Evolutionary conservation across 1,140 invertebrate species (phyloP).

Genomic region (Eumaeus atala): DNA sequence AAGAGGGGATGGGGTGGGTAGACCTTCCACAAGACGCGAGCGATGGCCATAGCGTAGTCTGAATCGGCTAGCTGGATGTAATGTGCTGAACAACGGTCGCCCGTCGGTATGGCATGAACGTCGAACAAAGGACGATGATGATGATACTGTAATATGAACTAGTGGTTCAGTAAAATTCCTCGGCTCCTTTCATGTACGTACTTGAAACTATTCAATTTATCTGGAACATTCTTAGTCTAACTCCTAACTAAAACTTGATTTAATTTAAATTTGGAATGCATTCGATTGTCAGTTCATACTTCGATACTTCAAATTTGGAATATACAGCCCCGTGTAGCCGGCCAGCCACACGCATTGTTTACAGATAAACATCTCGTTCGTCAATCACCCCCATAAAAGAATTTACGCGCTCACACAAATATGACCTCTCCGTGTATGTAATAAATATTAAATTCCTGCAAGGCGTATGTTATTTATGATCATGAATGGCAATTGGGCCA

Average conservation of each 20-base stretch:
- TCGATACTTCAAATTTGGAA: conserved; percentile 38
- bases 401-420: conserved; percentile 15
- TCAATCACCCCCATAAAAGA: conserved; percentile 43
- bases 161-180: too few relatives aligned
- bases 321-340: conserved; percentile 26
- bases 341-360: conserved; percentile 59
- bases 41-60: too few relatives aligned
- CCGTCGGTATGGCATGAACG: too few relatives aligned
- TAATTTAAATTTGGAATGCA: conserved; percentile 11
- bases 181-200: too few relatives aligned
- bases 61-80: too few relatives aligned
- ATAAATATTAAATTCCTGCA: conserved; percentile 19
- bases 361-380: conserved; percentile 55
- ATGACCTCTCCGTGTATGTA: conserved; percentile 1
- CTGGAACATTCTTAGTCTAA: not conserved
- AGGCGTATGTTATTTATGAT: conserved; percentile 31
- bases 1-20: too few relatives aligned
- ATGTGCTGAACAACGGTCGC: too few relatives aligned
- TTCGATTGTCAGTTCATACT: conserved; percentile 34
- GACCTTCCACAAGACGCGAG: too few relatives aligned
- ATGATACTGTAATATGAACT: too few relatives aligned
- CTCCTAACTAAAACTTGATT: not conserved
- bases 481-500: conserved; percentile 41
- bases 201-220: not conserved
- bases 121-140: too few relatives aligned